Conservation (phyloP, 2,888 invertebrate species). For the Tanaodytes sp. region DNA sequence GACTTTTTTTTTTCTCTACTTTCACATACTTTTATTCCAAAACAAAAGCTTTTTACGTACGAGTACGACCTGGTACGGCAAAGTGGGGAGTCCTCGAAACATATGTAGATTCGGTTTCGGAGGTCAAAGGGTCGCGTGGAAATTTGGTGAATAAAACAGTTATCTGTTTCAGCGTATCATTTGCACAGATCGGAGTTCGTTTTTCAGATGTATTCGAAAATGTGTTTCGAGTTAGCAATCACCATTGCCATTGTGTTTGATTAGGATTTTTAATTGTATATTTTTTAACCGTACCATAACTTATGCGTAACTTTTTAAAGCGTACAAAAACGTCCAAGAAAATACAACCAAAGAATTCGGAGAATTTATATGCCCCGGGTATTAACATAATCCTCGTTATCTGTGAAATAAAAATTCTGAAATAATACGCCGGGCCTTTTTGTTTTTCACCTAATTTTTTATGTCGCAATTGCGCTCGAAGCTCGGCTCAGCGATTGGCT, state of each 20-base stretch:
- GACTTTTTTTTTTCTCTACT: not conserved
- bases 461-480: not conserved
- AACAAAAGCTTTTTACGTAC: not conserved
- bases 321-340: no score
- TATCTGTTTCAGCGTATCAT: not conserved
- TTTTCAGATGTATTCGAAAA: no score
- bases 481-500: slow-evolving; percentile 6
- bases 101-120: not conserved
- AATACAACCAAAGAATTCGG: no score
- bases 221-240: no score
- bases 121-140: slow-evolving; percentile 24
- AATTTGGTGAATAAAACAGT: slow-evolving; percentile 8
- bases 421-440: not conserved
- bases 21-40: slow-evolving; percentile 1
- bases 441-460: slow-evolving; percentile 7
- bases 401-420: not conserved
- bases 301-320: no score
- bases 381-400: not conserved
- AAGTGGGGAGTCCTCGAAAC: not conserved
- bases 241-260: no score
- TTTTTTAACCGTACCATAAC: no score
- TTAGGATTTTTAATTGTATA: no score
- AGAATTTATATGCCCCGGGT: no score
- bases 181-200: no score
- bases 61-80: no score